These are phyloP conservation scores for Alethe diademata DNA, from an alignment of 2,113 vertebrate species.

Conservation along the genomic window DNA sequence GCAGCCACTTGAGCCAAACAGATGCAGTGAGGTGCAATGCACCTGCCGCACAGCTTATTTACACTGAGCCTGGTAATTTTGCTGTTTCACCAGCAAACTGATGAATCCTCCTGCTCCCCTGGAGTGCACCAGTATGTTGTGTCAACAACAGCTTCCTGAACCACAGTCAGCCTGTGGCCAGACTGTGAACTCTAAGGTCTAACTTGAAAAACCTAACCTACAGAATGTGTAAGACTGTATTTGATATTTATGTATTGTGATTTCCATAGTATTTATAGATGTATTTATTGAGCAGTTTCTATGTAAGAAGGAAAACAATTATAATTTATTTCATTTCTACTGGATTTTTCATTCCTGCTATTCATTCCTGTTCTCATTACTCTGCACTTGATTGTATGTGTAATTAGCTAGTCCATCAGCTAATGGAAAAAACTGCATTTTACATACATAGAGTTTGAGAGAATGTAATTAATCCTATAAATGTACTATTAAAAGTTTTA, in stretches of 20 bases:
- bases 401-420: background rate
- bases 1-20: background rate
- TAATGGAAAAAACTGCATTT: background rate
- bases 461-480: background rate
- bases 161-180: background rate
- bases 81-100: background rate
- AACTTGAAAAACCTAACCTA: background rate
- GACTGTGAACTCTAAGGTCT: background rate
- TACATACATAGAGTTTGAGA: background rate
- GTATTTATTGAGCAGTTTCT: slow-evolving; percentile 20
- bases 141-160: slow-evolving; percentile 29
- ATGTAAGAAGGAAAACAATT: background rate
- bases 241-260: background rate
- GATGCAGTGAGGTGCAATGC: background rate
- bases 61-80: background rate
- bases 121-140: slow-evolving; percentile 54
- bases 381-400: background rate
- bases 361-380: background rate
- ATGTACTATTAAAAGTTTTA: slow-evolving; percentile 23
- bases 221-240: background rate
- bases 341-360: background rate
- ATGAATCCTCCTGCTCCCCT: slow-evolving; percentile 12
- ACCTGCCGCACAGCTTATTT: background rate
- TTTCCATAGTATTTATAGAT: background rate
- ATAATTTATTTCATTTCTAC: background rate